Conservation (phyloP, 2,888 invertebrate genomes). For the Dorcus parallelipipedus region DNA sequence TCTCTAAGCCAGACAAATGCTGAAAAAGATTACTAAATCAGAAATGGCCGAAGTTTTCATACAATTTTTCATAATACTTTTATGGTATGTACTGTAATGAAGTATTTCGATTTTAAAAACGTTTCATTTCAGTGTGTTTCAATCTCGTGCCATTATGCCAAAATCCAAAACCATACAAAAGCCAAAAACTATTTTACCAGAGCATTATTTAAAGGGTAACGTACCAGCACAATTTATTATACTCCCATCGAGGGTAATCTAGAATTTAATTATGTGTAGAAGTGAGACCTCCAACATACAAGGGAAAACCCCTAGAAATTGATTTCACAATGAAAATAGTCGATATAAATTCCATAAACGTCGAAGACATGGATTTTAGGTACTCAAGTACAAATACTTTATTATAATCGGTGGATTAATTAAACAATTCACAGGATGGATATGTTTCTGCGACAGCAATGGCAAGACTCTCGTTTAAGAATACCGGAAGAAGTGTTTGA, state of each 20-base stretch:
- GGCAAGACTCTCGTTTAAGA: constrained; percentile 74
- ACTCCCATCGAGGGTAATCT: background rate
- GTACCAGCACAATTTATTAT: background rate
- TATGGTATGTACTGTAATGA: background rate
- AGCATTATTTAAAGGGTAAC: constrained; percentile 73
- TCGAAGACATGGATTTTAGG: constrained; percentile 88
- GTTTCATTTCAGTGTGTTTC: background rate
- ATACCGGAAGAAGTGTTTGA: constrained; percentile 77
- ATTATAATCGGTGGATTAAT: background rate
- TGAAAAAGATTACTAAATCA: background rate
- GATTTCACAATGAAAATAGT: constrained; percentile 81
- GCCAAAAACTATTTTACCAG: constrained; percentile 67
- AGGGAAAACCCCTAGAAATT: constrained; percentile 70
- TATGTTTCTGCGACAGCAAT: constrained; percentile 79
- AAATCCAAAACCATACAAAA: constrained; percentile 32
- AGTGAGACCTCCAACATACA: constrained; percentile 71
- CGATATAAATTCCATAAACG: constrained; percentile 83
- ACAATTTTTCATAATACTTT: background rate
- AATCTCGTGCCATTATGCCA: background rate
- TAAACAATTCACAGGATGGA: constrained; percentile 61
- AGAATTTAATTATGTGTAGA: constrained; percentile 51
- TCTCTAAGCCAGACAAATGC: background rate
- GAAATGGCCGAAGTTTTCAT: background rate
- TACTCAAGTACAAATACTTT: constrained; percentile 38
- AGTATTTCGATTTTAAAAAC: background rate